These are phyloP conservation scores for Lonchura striata DNA, from an alignment of 2,113 vertebrate species.

Conservation along the genomic window DNA sequence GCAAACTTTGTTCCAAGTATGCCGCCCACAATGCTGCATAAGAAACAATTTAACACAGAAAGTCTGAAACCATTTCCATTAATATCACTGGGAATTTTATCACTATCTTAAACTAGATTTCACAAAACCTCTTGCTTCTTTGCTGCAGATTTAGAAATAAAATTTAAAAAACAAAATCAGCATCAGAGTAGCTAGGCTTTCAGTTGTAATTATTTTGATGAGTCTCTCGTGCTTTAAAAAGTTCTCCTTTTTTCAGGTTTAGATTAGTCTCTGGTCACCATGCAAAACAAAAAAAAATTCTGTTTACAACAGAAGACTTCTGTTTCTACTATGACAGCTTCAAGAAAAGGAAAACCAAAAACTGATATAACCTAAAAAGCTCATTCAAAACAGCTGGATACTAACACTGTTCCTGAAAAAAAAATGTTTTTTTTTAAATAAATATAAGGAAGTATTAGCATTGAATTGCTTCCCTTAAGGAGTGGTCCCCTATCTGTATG, in stretches of 20 bases:
- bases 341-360: not conserved
- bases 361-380: not conserved
- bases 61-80: not conserved
- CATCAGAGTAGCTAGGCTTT: not conserved
- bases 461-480: not conserved
- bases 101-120: not conserved
- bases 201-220: not conserved
- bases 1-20: not conserved
- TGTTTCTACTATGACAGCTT: not conserved
- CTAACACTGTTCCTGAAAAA: not conserved
- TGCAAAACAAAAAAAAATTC: not conserved
- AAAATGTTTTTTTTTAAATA: not conserved
- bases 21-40: not conserved
- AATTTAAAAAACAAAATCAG: not conserved
- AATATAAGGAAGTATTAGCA: not conserved
- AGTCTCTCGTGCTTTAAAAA: not conserved
- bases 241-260: not conserved
- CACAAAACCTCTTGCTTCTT: not conserved
- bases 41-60: not conserved
- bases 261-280: not conserved
- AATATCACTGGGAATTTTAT: not conserved
- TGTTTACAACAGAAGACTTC: not conserved
- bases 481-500: not conserved
- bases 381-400: not conserved
- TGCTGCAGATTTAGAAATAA: not conserved